phyloP scores from a whole-genome alignment of 2,888 invertebrate species.

The Dicycla oo region DNA sequence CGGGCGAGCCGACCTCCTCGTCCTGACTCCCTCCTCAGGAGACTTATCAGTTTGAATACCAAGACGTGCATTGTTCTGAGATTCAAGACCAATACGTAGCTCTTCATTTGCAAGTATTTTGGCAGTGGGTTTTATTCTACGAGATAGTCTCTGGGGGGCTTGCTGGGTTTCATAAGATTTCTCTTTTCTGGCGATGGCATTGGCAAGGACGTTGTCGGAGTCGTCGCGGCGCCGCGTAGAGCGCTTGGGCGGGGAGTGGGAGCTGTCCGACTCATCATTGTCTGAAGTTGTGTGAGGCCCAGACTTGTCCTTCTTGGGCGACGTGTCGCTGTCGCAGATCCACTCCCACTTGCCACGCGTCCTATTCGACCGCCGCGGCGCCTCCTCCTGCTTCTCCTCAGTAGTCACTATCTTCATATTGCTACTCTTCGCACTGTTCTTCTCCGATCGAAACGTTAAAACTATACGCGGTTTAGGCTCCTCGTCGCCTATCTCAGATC shows the following conservation, averaged over 20 bases:
- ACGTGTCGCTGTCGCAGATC: slow-evolving; percentile 79
- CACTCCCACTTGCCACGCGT: slow-evolving; percentile 83
- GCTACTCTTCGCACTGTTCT: slow-evolving; percentile 88
- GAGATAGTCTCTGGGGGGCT: slow-evolving; percentile 78
- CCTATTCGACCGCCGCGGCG: slow-evolving; percentile 81
- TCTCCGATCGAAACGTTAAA: slow-evolving; percentile 91
- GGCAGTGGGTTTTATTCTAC: slow-evolving; percentile 92
- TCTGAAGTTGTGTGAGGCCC: slow-evolving; percentile 78
- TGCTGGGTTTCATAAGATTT: slow-evolving; percentile 90
- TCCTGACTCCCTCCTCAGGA: slow-evolving; percentile 82
- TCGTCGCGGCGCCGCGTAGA: slow-evolving; percentile 92
- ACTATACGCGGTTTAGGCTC: slow-evolving; percentile 91
- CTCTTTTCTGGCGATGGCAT: slow-evolving; percentile 93
- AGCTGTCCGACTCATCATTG: slow-evolving; percentile 82
- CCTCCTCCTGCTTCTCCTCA: slow-evolving; percentile 85
- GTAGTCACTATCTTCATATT: slow-evolving; percentile 89
- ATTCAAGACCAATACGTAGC: slow-evolving; percentile 89
- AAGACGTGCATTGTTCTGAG: slow-evolving; percentile 89
- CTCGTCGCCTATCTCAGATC: slow-evolving; percentile 79
- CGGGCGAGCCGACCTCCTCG: slow-evolving; percentile 78
- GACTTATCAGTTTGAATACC: slow-evolving; percentile 81
- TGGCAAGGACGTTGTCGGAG: slow-evolving; percentile 92
- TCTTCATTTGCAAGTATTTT: slow-evolving; percentile 93
- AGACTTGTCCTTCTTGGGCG: slow-evolving; percentile 77
- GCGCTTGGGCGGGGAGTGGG: slow-evolving; percentile 89